Base-by-base conservation (phyloP, 2,888 invertebrate genomes). In the Helicoverpa assulta region DNA sequence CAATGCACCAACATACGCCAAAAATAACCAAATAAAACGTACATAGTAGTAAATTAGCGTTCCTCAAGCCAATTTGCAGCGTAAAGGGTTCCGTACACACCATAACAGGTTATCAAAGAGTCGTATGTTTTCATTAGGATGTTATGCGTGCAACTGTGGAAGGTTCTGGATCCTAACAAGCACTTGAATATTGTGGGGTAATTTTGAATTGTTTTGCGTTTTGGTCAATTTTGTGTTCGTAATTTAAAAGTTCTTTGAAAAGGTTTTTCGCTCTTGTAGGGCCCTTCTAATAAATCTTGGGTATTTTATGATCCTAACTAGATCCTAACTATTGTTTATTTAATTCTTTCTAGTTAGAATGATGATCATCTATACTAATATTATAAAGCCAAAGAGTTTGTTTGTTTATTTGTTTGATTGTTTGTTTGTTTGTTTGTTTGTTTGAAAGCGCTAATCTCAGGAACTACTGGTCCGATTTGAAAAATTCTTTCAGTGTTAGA, bases 81-180 rank as follows among this genome's bases (percentile, higher is more conserved):
- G 78, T 80, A 83, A 86, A 87, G 86, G 88, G 89, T 89, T 86
- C 88, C 86, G 84, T 86, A 88, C 80, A 75, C 86, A 87, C 94
- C 94, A 92, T 92, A 94, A 91, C 91, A 85, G 94, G 94, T 89
- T 93, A 93, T 94, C 94, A 94, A 93, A 92, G 93, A 89, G 93
- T 94, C 94, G 92, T 94, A 93, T 88, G 89, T 94, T 94, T 94
- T 94, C 94, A 94, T 94, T 94, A 94, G 86, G 86, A 73, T 79
- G 76, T 74, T 80, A 81, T 81, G 85, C 87, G 86, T 87, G 88
- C 86, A 78, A 87, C 67, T 89, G 85, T 89, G 89, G 89, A 79
- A 83, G 73, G 80, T 84, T 83, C 83, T 84, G 81, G 72, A 85
- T 82, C 83, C 78, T 80, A 60, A 76, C 77, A 68, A 76, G 65